Percentiles rank a stretch among this genome's conserved stretches.
phyloP scores from a whole-genome alignment of 2,113 vertebrate genomes.

The Leptosomus discolor region DNA sequence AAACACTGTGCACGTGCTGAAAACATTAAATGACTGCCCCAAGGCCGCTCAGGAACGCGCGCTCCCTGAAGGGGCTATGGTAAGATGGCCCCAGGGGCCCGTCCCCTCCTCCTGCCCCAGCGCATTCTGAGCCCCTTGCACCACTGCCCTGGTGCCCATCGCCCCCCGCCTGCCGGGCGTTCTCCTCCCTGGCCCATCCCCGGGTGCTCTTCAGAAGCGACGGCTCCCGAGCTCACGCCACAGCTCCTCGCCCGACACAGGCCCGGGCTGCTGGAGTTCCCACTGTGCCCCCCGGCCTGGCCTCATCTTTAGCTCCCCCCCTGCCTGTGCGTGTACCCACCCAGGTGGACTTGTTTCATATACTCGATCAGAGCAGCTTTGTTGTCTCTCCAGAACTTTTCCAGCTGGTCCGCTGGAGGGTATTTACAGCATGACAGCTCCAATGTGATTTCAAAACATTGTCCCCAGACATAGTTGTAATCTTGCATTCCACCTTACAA shows the following conservation, averaged over 20 bases:
- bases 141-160: accelerated
- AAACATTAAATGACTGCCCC: not conserved
- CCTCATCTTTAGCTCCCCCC: not conserved
- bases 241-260: not conserved
- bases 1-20: too few species aligned
- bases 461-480: conserved; percentile 92
- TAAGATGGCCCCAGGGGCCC: not conserved
- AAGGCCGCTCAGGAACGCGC: not conserved
- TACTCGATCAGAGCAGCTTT: conserved; percentile 83
- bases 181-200: not conserved
- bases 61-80: not conserved
- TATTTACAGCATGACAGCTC: conserved; percentile 96
- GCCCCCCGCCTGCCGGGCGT: accelerated
- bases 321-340: conserved; percentile 62
- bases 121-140: not conserved
- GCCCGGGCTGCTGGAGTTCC: not conserved
- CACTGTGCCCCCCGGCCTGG: not conserved
- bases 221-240: not conserved
- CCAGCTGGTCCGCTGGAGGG: conserved; percentile 78
- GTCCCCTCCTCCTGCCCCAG: not conserved
- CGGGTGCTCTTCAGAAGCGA: not conserved
- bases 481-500: conserved; percentile 96
- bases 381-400: conserved; percentile 85
- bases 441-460: conserved; percentile 92
- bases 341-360: conserved; percentile 91